Percentiles rank a stretch among this genome's conserved stretches.
Conservation (phyloP, 2,797 vertebrate genomes). For the Bufotes viridis region DNA sequence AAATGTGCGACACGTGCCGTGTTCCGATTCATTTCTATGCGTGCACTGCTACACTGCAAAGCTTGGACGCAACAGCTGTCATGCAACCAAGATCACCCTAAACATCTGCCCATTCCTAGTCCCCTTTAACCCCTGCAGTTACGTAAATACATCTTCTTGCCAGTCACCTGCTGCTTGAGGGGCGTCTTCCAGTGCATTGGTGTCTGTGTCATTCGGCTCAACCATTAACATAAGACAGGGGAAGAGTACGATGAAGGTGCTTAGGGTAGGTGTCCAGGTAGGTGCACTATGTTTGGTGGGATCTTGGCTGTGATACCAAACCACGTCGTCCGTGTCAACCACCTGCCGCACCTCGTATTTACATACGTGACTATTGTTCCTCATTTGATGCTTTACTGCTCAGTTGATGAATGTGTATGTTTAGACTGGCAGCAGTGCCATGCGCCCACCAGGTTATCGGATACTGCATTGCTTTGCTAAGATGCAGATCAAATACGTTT, state of each 20-base stretch:
- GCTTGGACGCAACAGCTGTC: no score
- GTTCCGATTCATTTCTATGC: no score
- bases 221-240: not conserved
- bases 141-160: not conserved
- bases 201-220: not conserved
- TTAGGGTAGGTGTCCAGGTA: not conserved
- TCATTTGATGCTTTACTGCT: conserved; percentile 14
- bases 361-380: not conserved
- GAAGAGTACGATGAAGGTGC: not conserved
- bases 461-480: not conserved
- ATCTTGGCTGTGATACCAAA: not conserved
- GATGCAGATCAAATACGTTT: no score
- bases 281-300: not conserved
- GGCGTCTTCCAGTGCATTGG: not conserved
- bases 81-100: no score
- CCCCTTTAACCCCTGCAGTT: not conserved
- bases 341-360: not conserved
- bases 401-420: not conserved
- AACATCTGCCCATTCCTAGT: not conserved
- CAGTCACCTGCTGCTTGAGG: not conserved
- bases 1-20: no score
- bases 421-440: not conserved
- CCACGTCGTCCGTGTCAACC: no score
- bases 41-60: no score
- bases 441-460: not conserved